phyloP scores from a whole-genome alignment of 2,797 vertebrate species.

The Molossus molossus region DNA sequence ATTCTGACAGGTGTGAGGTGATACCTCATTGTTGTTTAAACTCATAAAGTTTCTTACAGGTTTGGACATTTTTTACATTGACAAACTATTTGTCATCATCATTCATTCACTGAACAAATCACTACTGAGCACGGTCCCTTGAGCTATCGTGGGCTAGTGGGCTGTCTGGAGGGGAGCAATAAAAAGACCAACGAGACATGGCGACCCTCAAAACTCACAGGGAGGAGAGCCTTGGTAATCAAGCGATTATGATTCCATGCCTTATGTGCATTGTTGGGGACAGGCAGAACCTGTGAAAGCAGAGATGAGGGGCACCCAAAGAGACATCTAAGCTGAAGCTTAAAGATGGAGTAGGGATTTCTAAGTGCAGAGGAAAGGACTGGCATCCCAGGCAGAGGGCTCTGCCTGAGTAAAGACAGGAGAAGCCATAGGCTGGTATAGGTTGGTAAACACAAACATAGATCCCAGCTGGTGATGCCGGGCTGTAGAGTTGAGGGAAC shows the following conservation, averaged over 20 bases:
- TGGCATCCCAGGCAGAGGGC: neutral
- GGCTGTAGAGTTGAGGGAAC: neutral
- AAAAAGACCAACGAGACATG: neutral
- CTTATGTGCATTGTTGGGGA: neutral
- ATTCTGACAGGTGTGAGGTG: too few relatives aligned
- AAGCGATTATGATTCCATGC: neutral
- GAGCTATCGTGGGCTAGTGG: neutral
- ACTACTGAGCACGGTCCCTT: neutral
- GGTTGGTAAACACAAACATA: slow-evolving; percentile 23
- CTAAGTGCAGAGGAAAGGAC: slow-evolving; percentile 3
- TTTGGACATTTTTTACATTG: neutral
- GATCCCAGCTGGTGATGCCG: neutral
- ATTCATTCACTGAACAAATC: slow-evolving; percentile 35
- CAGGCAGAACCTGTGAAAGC: neutral
- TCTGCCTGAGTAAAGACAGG: neutral
- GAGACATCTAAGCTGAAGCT: slow-evolving; percentile 1
- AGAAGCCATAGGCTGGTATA: neutral
- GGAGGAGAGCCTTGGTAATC: neutral
- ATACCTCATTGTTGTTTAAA: neutral
- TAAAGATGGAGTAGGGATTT: slow-evolving; percentile 1
- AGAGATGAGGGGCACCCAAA: neutral
- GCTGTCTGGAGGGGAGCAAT: too few relatives aligned
- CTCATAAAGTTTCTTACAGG: neutral
- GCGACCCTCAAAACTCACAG: neutral
- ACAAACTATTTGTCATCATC: neutral